These are phyloP conservation scores for Spilogale gracilis DNA, from an alignment of 2,113 vertebrate genomes.

Conservation along the genomic window DNA sequence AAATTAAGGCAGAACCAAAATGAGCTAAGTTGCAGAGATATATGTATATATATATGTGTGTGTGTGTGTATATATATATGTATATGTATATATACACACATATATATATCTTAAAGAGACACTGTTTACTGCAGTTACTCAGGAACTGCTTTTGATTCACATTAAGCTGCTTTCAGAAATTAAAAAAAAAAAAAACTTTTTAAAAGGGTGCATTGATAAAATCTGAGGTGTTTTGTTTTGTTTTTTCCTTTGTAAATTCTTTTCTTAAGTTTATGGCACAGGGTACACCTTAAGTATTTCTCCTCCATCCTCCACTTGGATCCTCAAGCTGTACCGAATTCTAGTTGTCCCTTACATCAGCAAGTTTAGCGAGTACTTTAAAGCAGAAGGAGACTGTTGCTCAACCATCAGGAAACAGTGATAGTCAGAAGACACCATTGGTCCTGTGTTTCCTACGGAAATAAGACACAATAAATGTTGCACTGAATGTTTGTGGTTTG, in stretches of 20 bases:
- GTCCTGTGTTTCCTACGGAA: conserved; percentile 85
- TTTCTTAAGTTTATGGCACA: conserved; percentile 87
- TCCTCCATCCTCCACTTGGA: conserved; percentile 81
- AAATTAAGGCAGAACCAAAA: conserved; percentile 90
- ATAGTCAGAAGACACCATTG: conserved; percentile 82
- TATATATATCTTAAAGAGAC: conserved; percentile 85
- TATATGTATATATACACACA: conserved; percentile 18
- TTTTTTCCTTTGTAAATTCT: conserved; percentile 85
- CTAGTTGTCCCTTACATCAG: conserved; percentile 84
- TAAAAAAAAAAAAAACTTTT: conserved; percentile 76
- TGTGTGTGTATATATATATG: conserved; percentile 53
- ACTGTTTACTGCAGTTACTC: conserved; percentile 92
- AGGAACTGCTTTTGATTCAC: conserved; percentile 91
- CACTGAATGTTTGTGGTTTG: conserved; percentile 85
- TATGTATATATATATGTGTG: conserved; percentile 50
- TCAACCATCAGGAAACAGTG: conserved; percentile 79
- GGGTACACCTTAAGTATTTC: conserved; percentile 88
- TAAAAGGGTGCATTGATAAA: conserved; percentile 88
- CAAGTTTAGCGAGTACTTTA: conserved; percentile 78
- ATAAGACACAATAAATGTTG: conserved; percentile 84
- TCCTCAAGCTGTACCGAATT: conserved; percentile 84
- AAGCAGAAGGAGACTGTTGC: conserved; percentile 80
- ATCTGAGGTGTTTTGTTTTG: conserved; percentile 75
- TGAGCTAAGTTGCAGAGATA: conserved; percentile 85
- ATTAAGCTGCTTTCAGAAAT: conserved; percentile 91